phyloP scores from a whole-genome alignment of 2,113 vertebrate species.

The Crotophaga sulcirostris region DNA sequence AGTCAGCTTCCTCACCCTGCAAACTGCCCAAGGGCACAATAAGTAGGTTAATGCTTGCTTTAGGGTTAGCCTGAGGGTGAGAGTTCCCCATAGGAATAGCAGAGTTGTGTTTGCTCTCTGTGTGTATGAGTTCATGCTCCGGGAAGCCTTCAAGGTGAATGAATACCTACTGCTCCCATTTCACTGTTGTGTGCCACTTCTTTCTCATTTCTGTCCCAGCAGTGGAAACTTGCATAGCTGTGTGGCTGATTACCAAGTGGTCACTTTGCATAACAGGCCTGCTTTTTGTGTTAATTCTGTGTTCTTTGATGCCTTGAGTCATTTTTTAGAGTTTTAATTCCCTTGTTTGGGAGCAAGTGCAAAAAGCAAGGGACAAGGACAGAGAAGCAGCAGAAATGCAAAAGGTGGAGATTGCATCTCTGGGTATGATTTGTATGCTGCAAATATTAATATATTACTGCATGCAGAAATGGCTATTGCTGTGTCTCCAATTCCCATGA shows the following conservation, averaged over 20 bases:
- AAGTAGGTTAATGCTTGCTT: constrained; percentile 78
- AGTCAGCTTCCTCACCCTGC: constrained; percentile 40
- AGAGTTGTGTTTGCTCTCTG: neutral
- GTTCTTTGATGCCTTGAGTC: neutral
- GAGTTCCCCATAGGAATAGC: constrained; percentile 42
- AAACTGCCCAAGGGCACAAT: constrained; percentile 58
- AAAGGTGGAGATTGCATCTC: neutral
- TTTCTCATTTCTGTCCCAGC: neutral
- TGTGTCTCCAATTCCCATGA: neutral
- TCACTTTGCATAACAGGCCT: neutral
- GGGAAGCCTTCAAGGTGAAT: neutral
- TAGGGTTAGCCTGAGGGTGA: constrained; percentile 73
- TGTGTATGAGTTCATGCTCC: neutral
- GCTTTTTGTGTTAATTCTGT: neutral
- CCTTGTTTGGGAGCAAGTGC: neutral
- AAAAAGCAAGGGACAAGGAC: neutral
- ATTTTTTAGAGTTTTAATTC: neutral
- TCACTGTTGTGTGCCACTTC: neutral
- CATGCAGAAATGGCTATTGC: neutral
- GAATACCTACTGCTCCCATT: neutral
- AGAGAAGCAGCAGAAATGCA: neutral
- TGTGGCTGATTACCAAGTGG: neutral
- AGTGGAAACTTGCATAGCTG: neutral
- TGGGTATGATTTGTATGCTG: neutral
- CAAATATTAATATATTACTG: neutral